phyloP scores from a whole-genome alignment of 53 echinoderm and acorn worm species.

The Temnopleurus reevesii region DNA sequence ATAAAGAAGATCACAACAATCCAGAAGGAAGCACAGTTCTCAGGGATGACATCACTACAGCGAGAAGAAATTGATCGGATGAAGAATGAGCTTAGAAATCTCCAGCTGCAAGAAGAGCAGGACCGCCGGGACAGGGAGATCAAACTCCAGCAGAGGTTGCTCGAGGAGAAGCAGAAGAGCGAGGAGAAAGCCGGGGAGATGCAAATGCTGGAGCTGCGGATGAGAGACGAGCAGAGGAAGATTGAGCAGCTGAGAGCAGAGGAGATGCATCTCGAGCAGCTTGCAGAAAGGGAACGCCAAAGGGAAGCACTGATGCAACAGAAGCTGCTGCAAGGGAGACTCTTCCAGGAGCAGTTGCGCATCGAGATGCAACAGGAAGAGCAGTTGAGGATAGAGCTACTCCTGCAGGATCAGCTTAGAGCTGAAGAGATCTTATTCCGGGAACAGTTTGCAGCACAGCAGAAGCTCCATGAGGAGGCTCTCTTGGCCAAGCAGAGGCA shows the following conservation, averaged over 20 bases:
- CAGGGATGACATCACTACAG: not conserved
- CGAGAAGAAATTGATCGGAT: not conserved
- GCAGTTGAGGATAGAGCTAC: not conserved
- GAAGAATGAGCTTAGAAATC: not conserved
- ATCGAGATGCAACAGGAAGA: conserved; percentile 8
- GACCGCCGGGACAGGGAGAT: not conserved
- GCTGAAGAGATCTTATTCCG: not conserved
- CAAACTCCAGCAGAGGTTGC: conserved; percentile 2
- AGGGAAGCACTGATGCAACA: conserved; percentile 18
- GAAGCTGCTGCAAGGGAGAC: conserved; percentile 8
- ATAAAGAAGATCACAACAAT: not conserved
- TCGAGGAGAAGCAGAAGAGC: conserved; percentile 14
- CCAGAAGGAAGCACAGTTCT: not conserved
- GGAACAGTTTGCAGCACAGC: not conserved
- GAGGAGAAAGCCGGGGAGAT: conserved; percentile 16
- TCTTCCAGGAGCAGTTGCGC: not conserved
- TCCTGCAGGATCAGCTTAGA: conserved; percentile 7
- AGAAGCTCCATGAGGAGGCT: not conserved
- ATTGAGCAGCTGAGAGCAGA: not conserved
- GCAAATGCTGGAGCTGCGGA: conserved; percentile 5
- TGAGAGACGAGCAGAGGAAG: conserved; percentile 42
- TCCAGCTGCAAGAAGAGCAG: not conserved
- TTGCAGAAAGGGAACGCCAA: conserved; percentile 2
- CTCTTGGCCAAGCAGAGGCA: not conserved
- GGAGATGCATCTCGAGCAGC: conserved; percentile 11